phyloP scores from a whole-genome alignment of 2,113 vertebrate genomes.

The Apaloderma vittatum region DNA sequence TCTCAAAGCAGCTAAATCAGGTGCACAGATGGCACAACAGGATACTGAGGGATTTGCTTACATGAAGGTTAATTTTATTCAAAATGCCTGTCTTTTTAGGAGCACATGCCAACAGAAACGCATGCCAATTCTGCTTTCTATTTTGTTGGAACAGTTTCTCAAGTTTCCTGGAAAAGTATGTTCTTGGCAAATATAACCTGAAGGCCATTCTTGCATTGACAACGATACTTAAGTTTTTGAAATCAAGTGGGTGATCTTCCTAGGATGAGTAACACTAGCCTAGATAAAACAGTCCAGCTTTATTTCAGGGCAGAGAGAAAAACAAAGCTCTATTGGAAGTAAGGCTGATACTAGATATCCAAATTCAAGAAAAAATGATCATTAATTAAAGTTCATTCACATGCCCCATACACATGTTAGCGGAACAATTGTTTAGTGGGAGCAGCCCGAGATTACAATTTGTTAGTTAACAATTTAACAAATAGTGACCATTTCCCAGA shows the following conservation, averaged over 20 bases:
- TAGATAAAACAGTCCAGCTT: neutral
- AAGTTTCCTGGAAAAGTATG: constrained; percentile 52
- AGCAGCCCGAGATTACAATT: accelerated
- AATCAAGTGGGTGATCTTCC: neutral
- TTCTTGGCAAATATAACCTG: neutral
- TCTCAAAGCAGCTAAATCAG: neutral
- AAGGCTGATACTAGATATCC: neutral
- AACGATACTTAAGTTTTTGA: neutral
- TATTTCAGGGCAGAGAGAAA: neutral
- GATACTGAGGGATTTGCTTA: neutral
- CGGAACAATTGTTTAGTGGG: accelerated
- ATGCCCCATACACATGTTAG: neutral
- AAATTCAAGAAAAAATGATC: neutral
- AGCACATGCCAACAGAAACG: constrained; percentile 12
- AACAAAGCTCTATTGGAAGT: neutral
- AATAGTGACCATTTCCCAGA: neutral
- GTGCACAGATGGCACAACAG: neutral
- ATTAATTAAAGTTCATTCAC: neutral
- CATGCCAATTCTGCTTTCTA: constrained; percentile 49
- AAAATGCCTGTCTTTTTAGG: neutral
- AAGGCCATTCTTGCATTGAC: neutral
- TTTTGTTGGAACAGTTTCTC: constrained; percentile 46
- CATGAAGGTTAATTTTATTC: constrained; percentile 28
- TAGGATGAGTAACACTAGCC: neutral
- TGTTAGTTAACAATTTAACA: neutral